Evolutionary conservation across 1,140 invertebrate genomes (phyloP).

Genomic region (Bombus vancouverensis): DNA sequence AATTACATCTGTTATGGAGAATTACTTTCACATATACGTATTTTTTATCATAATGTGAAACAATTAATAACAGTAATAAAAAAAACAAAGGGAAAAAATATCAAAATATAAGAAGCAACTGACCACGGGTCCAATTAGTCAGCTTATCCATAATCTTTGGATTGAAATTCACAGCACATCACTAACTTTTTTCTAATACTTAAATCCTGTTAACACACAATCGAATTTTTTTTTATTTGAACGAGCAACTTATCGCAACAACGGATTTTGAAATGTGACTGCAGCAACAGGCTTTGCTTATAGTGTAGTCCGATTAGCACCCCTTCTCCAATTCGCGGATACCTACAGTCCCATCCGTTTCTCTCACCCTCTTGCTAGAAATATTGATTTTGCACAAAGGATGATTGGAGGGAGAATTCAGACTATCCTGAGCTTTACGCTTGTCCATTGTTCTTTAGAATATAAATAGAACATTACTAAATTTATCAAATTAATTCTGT

Average conservation of each 20-base stretch:
- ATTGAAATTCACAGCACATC: slow-evolving; percentile 76
- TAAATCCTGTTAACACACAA: slow-evolving; percentile 49
- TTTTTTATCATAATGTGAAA: slow-evolving; percentile 2
- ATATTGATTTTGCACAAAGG: slow-evolving; percentile 79
- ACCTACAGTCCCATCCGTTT: slow-evolving; percentile 27
- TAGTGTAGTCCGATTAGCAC: slow-evolving; percentile 74
- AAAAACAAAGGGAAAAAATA: not conserved
- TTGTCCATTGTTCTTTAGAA: slow-evolving; percentile 74
- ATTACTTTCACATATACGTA: not conserved
- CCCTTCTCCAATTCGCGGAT: slow-evolving; percentile 67
- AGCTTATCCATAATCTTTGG: slow-evolving; percentile 78
- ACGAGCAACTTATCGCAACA: slow-evolving; percentile 33
- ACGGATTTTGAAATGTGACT: slow-evolving; percentile 56
- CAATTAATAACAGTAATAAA: not conserved
- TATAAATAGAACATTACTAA: slow-evolving; percentile 71
- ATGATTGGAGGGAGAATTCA: slow-evolving; percentile 69
- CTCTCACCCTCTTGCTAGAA: slow-evolving; percentile 74
- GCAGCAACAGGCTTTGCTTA: slow-evolving; percentile 81
- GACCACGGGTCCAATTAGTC: slow-evolving; percentile 76
- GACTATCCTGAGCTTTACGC: slow-evolving; percentile 58
- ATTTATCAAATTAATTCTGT: slow-evolving; percentile 55
- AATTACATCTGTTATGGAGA: not conserved
- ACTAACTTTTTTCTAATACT: slow-evolving; percentile 65
- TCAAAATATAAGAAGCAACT: slow-evolving; percentile 60
- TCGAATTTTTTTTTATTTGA: slow-evolving; percentile 46